Percentiles rank a stretch among this genome's conserved stretches.
These are phyloP conservation scores for Uropsilus gracilis DNA, from an alignment of 2,113 vertebrate genomes.

Conservation along the genomic window DNA sequence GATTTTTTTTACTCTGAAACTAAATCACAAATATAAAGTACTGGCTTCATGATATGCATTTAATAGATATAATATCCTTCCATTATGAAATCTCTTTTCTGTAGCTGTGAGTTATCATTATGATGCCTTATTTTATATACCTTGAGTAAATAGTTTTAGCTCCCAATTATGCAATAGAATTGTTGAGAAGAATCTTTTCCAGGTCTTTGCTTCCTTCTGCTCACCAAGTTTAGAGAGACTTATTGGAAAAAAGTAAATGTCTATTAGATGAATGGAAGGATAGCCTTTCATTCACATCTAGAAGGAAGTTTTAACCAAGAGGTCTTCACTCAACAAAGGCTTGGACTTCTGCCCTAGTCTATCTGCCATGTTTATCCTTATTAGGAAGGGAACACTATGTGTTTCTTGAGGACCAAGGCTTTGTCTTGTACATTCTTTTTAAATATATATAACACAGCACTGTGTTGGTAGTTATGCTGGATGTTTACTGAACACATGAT, in stretches of 20 bases:
- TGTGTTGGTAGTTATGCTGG: background rate
- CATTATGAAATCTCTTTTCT: background rate
- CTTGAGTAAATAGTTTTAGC: background rate
- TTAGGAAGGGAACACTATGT: background rate
- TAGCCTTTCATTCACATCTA: background rate
- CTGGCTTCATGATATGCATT: background rate
- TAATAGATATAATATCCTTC: background rate
- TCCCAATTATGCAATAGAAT: background rate
- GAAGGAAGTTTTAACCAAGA: background rate
- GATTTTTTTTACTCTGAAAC: background rate
- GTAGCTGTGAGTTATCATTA: background rate
- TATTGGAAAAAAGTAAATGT: background rate
- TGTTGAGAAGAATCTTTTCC: background rate
- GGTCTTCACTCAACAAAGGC: too few relatives aligned
- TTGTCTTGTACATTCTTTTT: background rate
- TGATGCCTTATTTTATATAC: background rate
- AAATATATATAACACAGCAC: background rate
- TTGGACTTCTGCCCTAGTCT: background rate
- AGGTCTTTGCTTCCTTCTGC: background rate
- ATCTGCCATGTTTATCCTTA: background rate
- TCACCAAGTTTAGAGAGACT: background rate
- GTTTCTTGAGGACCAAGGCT: background rate
- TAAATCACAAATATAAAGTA: background rate
- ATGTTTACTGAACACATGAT: conserved; percentile 35
- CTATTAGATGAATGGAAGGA: background rate